Evolutionary conservation across 2,888 invertebrate species (phyloP), one percentile per base, ranked within the genome.

Genomic region (Stenolophus ochropezus): DNA sequence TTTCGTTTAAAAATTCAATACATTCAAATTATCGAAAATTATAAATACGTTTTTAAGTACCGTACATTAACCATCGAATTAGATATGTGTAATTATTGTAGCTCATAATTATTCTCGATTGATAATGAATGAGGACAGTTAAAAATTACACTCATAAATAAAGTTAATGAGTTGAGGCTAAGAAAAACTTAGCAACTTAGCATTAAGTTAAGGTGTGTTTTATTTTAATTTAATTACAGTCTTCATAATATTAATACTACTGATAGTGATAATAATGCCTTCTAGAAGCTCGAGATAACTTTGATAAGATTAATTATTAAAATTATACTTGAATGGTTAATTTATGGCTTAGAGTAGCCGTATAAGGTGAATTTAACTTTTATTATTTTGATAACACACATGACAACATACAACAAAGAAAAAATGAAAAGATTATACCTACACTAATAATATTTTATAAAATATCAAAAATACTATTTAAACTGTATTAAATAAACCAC

Each of bases 161-260:
- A 25, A 21, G 21, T 61, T 33, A 69, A 69, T 69, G 33, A 69
- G 65, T 16, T 14, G 27, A 69, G 27, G 14, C 4, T 42, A 33
- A 69, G 33, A 69, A 69, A 61, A 69, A 69, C 2, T 69, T 33
- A 16, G 8, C 33, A 27, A 18, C 33, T 16, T 18, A 33, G 33
- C 27, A 69, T 69, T 33, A 33, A 69, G 33, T 33, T 33, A n/a
- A 69, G 65, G 65, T 69, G 65, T 33, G 65, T 69, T 69, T 69
- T 69, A 69, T 69, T 69, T 69, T 16, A 69, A 69, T 69, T 69
- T 69, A 69, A 69, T 69, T 33, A 69, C 18, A 69, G 65, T 69
- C 27, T 69, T 69, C 65, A 16, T 27, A 69, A 16, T 69, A 69
- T 69, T 69, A 69, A 69, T 69, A 33, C 33, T 33, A 42, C 65